phyloP scores from a whole-genome alignment of 2,797 vertebrate species.

The Falco berigora region DNA sequence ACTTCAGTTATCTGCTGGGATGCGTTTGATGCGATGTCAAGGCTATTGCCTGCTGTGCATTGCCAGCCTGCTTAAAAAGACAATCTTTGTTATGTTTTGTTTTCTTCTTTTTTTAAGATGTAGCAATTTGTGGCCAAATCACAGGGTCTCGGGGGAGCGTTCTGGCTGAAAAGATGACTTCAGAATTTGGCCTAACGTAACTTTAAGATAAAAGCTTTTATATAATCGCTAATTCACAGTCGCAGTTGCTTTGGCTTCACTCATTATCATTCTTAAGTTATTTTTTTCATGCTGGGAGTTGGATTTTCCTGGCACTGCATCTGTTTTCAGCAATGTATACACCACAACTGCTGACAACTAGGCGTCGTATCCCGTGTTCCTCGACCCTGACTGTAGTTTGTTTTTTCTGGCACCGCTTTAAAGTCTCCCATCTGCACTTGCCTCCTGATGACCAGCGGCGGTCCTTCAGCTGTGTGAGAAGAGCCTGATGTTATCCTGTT shows the following conservation, averaged over 20 bases:
- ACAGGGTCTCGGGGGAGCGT: not conserved
- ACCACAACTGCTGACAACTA: conserved; percentile 56
- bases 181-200: conserved; percentile 17
- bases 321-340: conserved; percentile 50
- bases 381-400: conserved; percentile 41
- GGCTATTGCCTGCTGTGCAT: not conserved
- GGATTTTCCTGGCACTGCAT: conserved; percentile 58
- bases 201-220: conserved; percentile 48
- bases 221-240: conserved; percentile 27
- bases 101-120: not conserved
- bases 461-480: conserved; percentile 23
- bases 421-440: conserved; percentile 27
- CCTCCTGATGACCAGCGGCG: not conserved
- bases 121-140: conserved; percentile 1
- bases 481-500: conserved; percentile 20
- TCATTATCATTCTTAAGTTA: conserved; percentile 39
- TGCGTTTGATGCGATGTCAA: not conserved
- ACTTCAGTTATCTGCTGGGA: not conserved
- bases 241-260: not conserved
- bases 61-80: not conserved
- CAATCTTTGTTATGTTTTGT: not conserved
- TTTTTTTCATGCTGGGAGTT: conserved; percentile 52
- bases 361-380: conserved; percentile 50
- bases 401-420: conserved; percentile 57
- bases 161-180: conserved; percentile 16